phyloP scores from a whole-genome alignment of 2,113 vertebrate genomes.

The Copsychus sechellarum region DNA sequence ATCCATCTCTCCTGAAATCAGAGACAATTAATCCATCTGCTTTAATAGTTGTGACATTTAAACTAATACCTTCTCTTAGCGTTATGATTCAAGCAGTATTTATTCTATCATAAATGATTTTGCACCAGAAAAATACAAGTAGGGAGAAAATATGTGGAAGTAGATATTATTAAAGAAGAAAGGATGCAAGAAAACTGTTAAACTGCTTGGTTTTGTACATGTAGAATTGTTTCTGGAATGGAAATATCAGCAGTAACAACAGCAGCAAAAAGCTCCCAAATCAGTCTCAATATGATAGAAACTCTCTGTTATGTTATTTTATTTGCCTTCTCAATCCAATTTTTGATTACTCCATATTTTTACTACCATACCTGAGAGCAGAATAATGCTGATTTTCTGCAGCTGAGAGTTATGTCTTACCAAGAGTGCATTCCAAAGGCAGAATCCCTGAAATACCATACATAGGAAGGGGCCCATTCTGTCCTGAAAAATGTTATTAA shows the following conservation, averaged over 20 bases:
- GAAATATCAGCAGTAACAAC: constrained; percentile 23
- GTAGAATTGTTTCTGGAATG: constrained; percentile 16
- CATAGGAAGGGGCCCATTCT: not conserved
- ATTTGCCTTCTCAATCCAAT: constrained; percentile 19
- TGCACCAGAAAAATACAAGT: not conserved
- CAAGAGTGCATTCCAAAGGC: not conserved
- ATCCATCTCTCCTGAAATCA: constrained; percentile 12
- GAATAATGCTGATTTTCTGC: not conserved
- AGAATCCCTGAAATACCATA: not conserved
- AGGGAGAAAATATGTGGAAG: not conserved
- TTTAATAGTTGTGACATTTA: constrained; percentile 56
- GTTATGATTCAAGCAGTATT: constrained; percentile 31
- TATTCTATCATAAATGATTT: not conserved
- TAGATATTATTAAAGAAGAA: constrained; percentile 7
- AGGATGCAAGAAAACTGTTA: not conserved
- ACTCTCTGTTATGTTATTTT: constrained; percentile 14
- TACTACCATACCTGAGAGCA: not conserved
- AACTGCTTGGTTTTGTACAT: not conserved
- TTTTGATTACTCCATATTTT: constrained; percentile 42
- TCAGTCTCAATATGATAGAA: constrained; percentile 30
- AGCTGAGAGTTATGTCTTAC: not conserved
- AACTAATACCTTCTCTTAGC: constrained; percentile 52
- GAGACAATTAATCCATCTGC: constrained; percentile 52
- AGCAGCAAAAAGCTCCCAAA: not conserved
- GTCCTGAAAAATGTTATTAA: not conserved